These are phyloP conservation scores for Uropetala carovei DNA, from an alignment of 2,888 invertebrate species.

Conservation along the genomic window DNA sequence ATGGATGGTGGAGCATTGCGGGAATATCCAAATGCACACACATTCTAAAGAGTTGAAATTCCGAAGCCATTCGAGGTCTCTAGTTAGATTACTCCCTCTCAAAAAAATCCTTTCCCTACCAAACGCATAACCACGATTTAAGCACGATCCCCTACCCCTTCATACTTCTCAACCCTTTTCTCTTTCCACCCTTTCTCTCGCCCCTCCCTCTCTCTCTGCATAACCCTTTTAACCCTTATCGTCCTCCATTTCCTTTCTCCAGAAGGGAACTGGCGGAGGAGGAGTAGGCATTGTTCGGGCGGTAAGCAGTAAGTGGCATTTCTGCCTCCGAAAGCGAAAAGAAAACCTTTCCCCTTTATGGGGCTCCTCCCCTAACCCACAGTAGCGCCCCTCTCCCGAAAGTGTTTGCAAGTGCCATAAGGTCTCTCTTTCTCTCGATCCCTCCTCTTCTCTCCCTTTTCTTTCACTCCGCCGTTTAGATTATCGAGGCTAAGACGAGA, in stretches of 20 bases:
- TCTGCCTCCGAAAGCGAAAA: neutral
- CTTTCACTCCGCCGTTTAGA: neutral
- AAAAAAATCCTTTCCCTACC: neutral
- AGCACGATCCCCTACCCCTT: neutral
- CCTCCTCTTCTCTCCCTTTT: neutral
- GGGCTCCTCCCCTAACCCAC: neutral
- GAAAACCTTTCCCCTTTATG: neutral
- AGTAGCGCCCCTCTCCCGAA: neutral
- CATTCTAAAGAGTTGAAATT: conserved; percentile 50
- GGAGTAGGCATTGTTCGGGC: conserved; percentile 33
- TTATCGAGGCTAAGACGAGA: neutral
- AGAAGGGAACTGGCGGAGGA: conserved; percentile 16
- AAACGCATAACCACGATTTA: neutral
- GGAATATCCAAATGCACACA: conserved; percentile 26
- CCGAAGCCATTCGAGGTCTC: conserved; percentile 30
- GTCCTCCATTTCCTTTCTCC: conserved; percentile 55
- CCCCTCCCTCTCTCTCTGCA: neutral
- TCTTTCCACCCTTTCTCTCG: neutral
- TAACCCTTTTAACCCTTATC: conserved; percentile 62
- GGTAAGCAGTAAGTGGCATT: conserved; percentile 33
- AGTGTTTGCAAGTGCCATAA: conserved; percentile 9
- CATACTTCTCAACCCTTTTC: neutral
- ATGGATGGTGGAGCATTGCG: neutral
- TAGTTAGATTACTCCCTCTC: conserved; percentile 30
- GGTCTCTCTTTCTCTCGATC: neutral